Conservation (phyloP, 2,797 vertebrate species). For the Zalophus californianus region DNA sequence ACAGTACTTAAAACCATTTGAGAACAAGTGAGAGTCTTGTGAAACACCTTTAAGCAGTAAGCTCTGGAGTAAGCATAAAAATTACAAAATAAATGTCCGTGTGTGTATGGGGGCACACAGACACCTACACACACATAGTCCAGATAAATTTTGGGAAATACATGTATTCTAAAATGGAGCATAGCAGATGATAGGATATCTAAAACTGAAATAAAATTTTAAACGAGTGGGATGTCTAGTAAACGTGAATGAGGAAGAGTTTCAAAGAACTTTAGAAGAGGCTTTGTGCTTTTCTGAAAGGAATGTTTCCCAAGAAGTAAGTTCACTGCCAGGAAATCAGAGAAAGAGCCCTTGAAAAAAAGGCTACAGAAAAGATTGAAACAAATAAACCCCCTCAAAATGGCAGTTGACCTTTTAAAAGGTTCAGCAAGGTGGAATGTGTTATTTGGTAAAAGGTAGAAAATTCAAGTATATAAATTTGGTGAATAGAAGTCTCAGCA, state of each 20-base stretch:
- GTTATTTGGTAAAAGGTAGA: conserved; percentile 58
- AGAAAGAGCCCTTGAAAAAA: conserved; percentile 68
- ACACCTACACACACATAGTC: background rate
- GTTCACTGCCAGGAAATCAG: conserved; percentile 70
- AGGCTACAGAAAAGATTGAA: conserved; percentile 42
- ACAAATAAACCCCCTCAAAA: conserved; percentile 53
- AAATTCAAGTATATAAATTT: conserved; percentile 52
- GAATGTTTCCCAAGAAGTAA: conserved; percentile 69
- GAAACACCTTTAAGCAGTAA: background rate
- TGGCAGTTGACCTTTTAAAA: conserved; percentile 64
- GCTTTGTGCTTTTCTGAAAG: conserved; percentile 65
- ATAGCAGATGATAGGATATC: background rate
- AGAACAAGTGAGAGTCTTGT: background rate
- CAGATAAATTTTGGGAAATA: conserved; percentile 37
- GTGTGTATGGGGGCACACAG: background rate
- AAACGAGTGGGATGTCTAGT: conserved; percentile 48
- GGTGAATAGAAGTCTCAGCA: conserved; percentile 62
- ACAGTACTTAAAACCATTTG: conserved; percentile 13
- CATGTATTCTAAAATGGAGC: conserved; percentile 38
- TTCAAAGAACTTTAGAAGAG: conserved; percentile 45
- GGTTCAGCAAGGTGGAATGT: conserved; percentile 60
- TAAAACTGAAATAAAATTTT: conserved; percentile 63
- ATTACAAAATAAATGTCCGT: background rate
- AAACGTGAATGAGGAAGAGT: conserved; percentile 62
- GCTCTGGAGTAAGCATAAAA: background rate